Evolutionary conservation across 2,113 vertebrate genomes (phyloP).

Genomic region (Cairina moschata): DNA sequence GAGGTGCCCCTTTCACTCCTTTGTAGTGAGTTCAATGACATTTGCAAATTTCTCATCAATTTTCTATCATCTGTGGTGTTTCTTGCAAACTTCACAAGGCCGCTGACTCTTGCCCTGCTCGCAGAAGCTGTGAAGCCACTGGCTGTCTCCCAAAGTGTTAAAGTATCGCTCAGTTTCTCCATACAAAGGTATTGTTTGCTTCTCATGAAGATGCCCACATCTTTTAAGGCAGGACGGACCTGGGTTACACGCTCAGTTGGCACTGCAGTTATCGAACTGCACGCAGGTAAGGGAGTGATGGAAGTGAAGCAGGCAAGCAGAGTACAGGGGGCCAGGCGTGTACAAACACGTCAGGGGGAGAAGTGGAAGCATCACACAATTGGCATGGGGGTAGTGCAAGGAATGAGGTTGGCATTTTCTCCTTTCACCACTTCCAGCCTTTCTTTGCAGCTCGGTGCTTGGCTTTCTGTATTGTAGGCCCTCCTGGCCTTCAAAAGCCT

Average conservation of each 20-base stretch:
- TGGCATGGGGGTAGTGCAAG: background rate
- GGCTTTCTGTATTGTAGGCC: fast-evolving
- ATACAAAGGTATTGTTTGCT: background rate
- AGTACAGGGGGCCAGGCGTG: background rate
- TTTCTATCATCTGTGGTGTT: background rate
- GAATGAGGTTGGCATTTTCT: background rate
- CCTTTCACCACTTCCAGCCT: background rate
- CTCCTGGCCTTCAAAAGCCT: background rate
- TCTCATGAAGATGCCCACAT: background rate
- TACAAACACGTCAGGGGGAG: background rate
- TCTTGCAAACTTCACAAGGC: background rate
- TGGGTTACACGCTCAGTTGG: background rate
- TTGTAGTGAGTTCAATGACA: background rate
- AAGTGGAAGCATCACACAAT: background rate
- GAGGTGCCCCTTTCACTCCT: background rate
- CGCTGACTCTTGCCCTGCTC: background rate
- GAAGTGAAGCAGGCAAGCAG: background rate
- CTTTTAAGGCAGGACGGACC: background rate
- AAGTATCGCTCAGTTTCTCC: background rate
- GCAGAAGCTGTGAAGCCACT: background rate
- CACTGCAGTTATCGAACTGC: background rate
- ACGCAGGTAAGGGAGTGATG: background rate
- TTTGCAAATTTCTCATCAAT: background rate
- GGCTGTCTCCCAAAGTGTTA: background rate
- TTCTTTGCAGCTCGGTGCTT: background rate